Percentiles rank a stretch among this genome's conserved stretches.
These are phyloP conservation scores for Acronicta leporina DNA, from an alignment of 2,888 invertebrate genomes.

Conservation along the genomic window DNA sequence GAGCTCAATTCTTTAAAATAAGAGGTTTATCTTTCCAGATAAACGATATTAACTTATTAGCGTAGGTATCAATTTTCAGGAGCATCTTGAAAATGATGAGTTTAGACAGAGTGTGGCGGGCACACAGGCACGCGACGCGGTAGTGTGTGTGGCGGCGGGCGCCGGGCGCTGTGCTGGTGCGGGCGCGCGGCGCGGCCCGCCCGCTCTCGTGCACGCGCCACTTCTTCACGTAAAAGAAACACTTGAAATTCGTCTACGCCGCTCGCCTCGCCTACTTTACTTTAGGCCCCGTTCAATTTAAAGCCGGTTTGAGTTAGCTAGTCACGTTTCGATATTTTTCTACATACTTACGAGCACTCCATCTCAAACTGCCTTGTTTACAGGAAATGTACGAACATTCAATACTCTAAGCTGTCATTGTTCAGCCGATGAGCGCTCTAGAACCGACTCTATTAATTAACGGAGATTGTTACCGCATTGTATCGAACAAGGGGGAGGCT, in stretches of 20 bases:
- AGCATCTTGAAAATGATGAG: slow-evolving; percentile 30
- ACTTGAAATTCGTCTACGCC: slow-evolving; percentile 83
- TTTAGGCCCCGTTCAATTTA: slow-evolving; percentile 71
- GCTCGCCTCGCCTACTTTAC: slow-evolving; percentile 71
- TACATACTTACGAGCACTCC: slow-evolving; percentile 23
- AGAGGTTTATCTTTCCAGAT: not conserved
- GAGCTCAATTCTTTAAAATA: too few species aligned
- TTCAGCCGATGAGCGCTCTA: slow-evolving; percentile 20
- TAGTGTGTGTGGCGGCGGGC: slow-evolving; percentile 21
- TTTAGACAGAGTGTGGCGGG: slow-evolving; percentile 30
- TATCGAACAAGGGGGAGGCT: slow-evolving; percentile 21
- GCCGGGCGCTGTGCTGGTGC: slow-evolving; percentile 27
- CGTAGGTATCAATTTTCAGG: slow-evolving; percentile 31
- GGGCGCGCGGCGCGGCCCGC: slow-evolving; percentile 36
- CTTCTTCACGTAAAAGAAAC: slow-evolving; percentile 81
- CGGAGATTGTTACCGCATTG: slow-evolving; percentile 27
- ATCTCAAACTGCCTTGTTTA: slow-evolving; percentile 16
- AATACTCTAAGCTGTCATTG: slow-evolving; percentile 23
- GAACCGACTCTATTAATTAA: slow-evolving; percentile 43
- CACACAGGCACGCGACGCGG: slow-evolving; percentile 11
- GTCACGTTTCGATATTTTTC: slow-evolving; percentile 65
- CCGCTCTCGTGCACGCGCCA: slow-evolving; percentile 80
- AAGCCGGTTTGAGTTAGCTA: slow-evolving; percentile 64
- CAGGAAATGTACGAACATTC: slow-evolving; percentile 32
- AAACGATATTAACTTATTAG: slow-evolving; percentile 4